Evolutionary conservation across 2,113 vertebrate species (phyloP), one percentile per base, ranked within the genome.

Genomic region (Salvelinus fontinalis): DNA sequence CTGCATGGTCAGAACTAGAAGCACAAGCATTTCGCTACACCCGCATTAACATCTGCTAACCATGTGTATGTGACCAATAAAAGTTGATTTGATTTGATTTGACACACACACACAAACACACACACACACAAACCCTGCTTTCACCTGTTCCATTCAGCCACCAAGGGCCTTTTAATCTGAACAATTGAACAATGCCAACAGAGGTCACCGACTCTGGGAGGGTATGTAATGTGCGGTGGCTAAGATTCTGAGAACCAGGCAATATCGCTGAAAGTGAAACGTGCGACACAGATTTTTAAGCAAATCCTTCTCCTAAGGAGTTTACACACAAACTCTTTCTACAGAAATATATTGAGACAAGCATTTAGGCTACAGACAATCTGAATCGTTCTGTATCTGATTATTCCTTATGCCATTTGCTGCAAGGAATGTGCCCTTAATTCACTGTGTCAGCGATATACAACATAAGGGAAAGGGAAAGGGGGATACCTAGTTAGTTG

Each of bases 71-170:
- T 31, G 4, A 31, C 29, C 3, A 31, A 31, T 31, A 31, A 31
- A 31, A 31, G 4, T 31, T 31, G 4, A 31, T 31, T 31, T 31
- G 4, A 31, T 31, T 31, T 31, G 29, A 31, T 31, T 31, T 31
- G 29, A 31, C 34, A 34, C 34, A 34, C 34, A 34, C 6, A 34
- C 34, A 34, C 34, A 39, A 8, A 39, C 7, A 39, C 34, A 39
- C 7, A 34, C 6, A 34, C 34, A 39, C 39, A 44, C 39, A 44
- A 2, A 44, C 39, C 39, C 39, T 44, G 39, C 49, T 78, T 85
- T 80, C 85, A 86, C 86, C 88, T 84, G 79, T 78, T 81, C 82
- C 71, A 69, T 83, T 84, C 80, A 71, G 14, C 67, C 16, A 14
- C 14, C 14, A 20, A 20, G 54, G 67, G 29, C 14, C 78, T 44